Evolutionary conservation across 2,888 invertebrate species (phyloP).

Genomic region (Athalia cordata): DNA sequence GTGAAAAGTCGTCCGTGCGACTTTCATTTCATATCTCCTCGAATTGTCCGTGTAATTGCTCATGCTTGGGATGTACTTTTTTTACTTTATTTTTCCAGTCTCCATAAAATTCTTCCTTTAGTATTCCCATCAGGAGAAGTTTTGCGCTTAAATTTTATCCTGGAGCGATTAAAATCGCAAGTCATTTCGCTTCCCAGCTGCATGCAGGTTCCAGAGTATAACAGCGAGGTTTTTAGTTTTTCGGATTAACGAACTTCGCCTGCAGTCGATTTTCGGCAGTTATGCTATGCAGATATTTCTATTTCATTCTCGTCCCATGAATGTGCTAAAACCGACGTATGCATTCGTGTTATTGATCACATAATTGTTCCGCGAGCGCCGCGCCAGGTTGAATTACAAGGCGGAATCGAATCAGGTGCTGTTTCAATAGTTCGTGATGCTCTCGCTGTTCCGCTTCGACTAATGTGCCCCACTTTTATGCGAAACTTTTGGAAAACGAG

Average conservation of each 20-base stretch:
- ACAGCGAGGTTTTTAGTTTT: not conserved
- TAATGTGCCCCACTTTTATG: no score
- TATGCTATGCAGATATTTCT: no score
- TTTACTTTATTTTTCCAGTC: not conserved
- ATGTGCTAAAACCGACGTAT: no score
- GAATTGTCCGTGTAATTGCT: slow-evolving; percentile 16
- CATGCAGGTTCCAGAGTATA: not conserved
- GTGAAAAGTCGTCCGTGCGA: not conserved
- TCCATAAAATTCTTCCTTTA: not conserved
- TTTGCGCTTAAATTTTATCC: slow-evolving; percentile 6
- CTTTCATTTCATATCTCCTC: not conserved
- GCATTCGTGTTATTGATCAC: no score
- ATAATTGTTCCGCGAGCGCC: no score
- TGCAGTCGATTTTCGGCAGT: slow-evolving; percentile 3
- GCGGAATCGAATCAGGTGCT: no score
- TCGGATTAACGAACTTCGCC: slow-evolving; percentile 24
- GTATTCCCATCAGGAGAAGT: not conserved
- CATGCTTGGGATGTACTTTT: slow-evolving; percentile 14
- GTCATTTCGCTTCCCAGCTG: slow-evolving; percentile 5
- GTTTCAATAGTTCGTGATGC: no score
- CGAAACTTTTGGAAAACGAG: no score
- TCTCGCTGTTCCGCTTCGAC: no score
- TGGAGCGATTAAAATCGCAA: slow-evolving; percentile 26
- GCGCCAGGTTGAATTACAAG: no score
- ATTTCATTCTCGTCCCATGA: not conserved